Base-by-base conservation (phyloP, 2,888 invertebrate species). In the Chrysolina haemoptera region DNA sequence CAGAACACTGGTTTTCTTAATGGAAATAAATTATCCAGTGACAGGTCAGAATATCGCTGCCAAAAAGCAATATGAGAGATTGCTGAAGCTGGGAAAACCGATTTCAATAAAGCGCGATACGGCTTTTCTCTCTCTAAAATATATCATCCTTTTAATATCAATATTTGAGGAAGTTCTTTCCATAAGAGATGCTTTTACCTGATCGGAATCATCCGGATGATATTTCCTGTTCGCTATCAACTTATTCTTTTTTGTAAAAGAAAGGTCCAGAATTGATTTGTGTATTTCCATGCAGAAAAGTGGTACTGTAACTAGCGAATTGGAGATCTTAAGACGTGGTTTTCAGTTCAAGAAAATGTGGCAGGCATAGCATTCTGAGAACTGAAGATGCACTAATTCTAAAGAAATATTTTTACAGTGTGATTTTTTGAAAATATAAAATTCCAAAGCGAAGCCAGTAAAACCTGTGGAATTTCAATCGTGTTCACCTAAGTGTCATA, bases 101-200 rank as follows among this genome's bases (percentile, higher is more conserved):
- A 53, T 67, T 53, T 41, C 18, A 67, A 53, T 53, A 40, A 53
- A 53, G 53, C 11, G 53, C 16, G 66, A 48, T 40, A 11, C 16
- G n/a, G 48, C 20, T 53, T 20, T 20, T 14, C 20, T 12, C 46
- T 14, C 27, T 59, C 59, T 5, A 40, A 41, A 53, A 53, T 53
- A 55, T 67, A 53, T 67, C 41, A 53, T 50, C 50, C 67, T 20
- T 53, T 53, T n/a, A 40, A 53, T 67, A 50, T 53, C 67, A 67
- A 67, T 67, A 67, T 67, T 53, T 35, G 53, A 55, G 67, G 67
- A 53, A 67, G 53, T 67, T 66, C 46, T 35, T 35, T 55, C 12
- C 55, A 8, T 27, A 50, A 66, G 50, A 66, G 50, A 66, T 66
- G 66, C 27, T 67, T 27, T 53, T 40, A 66, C 16, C 48, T 66